Base-by-base conservation (phyloP, 2,797 vertebrate species). In the Crax fasciolata region DNA sequence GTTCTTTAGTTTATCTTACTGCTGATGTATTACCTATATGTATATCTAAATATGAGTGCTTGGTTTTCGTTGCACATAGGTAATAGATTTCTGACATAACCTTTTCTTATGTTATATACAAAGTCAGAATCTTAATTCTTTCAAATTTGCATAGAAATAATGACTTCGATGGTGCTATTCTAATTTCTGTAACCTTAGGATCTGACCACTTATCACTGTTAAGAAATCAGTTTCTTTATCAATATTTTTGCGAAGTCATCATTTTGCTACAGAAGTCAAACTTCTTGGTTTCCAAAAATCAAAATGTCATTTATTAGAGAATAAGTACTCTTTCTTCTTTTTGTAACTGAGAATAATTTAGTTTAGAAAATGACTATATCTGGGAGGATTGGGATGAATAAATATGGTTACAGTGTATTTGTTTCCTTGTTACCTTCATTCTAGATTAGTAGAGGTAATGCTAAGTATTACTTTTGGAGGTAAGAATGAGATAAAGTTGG, bases 71-170 rank as follows among this genome's bases (percentile, higher is more conserved):
- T 81, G 63, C 82, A 87, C 19, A 12, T 55, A 93, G 6, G 3
- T 87, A 84, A 12, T 55, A 93, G 6, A 3, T 67, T 93, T 88
- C 68, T 66, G 46, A 92, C 61, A 44, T 18, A 80, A 30, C 85
- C 43, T 61, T 9, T 71, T 27, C n/a, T 39, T 86, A 19, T 39
- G 63, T 24, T 66, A 13, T 12, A 27, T 38, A 17, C 0, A 1
- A 90, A 77, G 30, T 62, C 54, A 84, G n/a, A 93, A 90, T 95
- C 58, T 93, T 87, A 61, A 20, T 90, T 87, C 23, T 91, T 95
- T 91, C 52, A 61, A 87, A 73, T 54, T 85, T 92, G 10, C 44
- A 23, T 61, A 91, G 32, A 74, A 10, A 41, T 66, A 71, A 79
- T 25, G 20, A 75, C 19, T 72, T 95, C 24, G 35, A 87, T 83